Evolutionary conservation across 2,888 invertebrate genomes (phyloP).

Genomic region (Brassicogethes aeneus): DNA sequence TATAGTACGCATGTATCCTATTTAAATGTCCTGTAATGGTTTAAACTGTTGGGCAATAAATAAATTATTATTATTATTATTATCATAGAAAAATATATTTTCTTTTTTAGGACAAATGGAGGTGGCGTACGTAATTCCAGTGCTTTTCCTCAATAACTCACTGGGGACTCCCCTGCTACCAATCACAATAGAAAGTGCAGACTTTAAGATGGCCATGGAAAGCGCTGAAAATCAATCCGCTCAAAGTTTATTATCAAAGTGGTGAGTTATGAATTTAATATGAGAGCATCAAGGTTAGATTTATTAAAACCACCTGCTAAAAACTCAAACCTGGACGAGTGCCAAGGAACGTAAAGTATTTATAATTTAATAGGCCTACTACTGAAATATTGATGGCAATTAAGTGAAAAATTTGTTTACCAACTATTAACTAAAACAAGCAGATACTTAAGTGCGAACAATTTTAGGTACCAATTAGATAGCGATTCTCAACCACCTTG

Average conservation of each 20-base stretch:
- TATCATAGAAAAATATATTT: too few species aligned
- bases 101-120: conserved; percentile 63
- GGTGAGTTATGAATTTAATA: conserved; percentile 39
- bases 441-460: too few species aligned
- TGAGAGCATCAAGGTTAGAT: background rate
- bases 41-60: too few species aligned
- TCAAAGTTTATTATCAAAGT: conserved; percentile 54
- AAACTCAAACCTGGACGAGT: background rate
- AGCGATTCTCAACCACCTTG: conserved; percentile 66
- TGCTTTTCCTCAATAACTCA: conserved; percentile 70
- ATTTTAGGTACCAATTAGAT: conserved; percentile 61
- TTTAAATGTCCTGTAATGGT: too few species aligned
- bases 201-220: conserved; percentile 67
- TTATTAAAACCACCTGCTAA: background rate
- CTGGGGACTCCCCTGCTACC: conserved; percentile 69
- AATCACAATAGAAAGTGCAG: conserved; percentile 67
- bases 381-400: too few species aligned
- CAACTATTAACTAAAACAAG: background rate
- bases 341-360: background rate
- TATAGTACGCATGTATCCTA: too few species aligned
- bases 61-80: too few species aligned
- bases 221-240: conserved; percentile 55
- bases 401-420: too few species aligned
- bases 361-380: background rate
- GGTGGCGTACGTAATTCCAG: conserved; percentile 66